A percentile compares a stretch with the other conserved stretches of the same genome.
These are phyloP conservation scores for Osmerus eperlanus DNA, from an alignment of 2,113 vertebrate genomes.

Conservation along the genomic window DNA sequence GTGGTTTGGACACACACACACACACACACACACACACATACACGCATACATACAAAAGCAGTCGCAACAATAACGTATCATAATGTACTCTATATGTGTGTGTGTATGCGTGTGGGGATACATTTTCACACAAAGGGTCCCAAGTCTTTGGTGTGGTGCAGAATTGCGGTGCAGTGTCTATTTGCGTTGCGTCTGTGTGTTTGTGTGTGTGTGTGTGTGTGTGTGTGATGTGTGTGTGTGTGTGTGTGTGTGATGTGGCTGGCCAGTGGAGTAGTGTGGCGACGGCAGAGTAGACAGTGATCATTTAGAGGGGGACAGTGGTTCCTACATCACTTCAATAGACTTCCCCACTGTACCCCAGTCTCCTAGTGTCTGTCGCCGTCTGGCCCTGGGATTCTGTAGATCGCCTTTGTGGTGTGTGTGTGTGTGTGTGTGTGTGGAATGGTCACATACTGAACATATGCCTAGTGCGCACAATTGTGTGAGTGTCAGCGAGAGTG, in stretches of 20 bases:
- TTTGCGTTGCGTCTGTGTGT: slow-evolving; percentile 11
- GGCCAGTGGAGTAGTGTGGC: neutral
- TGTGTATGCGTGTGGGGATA: neutral
- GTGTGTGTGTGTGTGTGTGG: neutral
- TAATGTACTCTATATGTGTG: neutral
- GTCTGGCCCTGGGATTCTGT: neutral
- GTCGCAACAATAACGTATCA: neutral
- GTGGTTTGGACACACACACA: neutral
- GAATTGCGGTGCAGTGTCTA: neutral
- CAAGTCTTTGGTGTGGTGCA: slow-evolving; percentile 13
- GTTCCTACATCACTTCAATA: neutral
- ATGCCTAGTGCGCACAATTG: neutral
- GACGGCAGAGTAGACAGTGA: slow-evolving; percentile 7
- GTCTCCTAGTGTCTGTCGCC: neutral
- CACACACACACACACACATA: neutral
- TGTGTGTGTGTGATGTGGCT: slow-evolving; percentile 13
- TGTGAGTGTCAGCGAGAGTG: neutral
- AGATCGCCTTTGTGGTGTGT: neutral
- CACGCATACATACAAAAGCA: neutral
- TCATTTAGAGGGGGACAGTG: neutral
- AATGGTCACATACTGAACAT: neutral
- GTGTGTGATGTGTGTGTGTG: slow-evolving; percentile 21
- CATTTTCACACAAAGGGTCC: neutral
- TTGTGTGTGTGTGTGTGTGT: slow-evolving; percentile 23
- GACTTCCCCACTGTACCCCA: neutral